Evolutionary conservation across 2,797 vertebrate genomes (phyloP).

Genomic region (Chelon auratus): DNA sequence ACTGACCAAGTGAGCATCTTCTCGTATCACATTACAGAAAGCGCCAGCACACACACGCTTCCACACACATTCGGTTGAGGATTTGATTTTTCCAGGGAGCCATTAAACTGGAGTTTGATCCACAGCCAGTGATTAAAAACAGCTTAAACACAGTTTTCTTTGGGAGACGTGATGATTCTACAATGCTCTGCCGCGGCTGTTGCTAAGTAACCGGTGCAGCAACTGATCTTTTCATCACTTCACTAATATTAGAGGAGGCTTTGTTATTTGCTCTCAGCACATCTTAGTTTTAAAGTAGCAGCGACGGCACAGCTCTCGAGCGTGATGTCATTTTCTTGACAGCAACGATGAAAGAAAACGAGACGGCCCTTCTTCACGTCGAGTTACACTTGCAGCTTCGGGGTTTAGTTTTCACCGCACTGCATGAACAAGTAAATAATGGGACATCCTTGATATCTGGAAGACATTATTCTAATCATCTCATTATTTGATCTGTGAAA

Average conservation of each 20-base stretch:
- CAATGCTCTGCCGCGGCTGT: slow-evolving; percentile 38
- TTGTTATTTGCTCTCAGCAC: slow-evolving; percentile 37
- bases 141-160: slow-evolving; percentile 46
- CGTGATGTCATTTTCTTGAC: not conserved
- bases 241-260: slow-evolving; percentile 39
- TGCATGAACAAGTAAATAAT: slow-evolving; percentile 10
- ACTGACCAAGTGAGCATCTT: slow-evolving; percentile 11
- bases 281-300: slow-evolving; percentile 29
- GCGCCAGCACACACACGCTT: slow-evolving; percentile 31
- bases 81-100: slow-evolving; percentile 39
- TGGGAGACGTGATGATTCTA: slow-evolving; percentile 30
- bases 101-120: slow-evolving; percentile 50
- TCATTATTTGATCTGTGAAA: slow-evolving; percentile 4
- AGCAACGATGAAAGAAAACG: slow-evolving; percentile 6
- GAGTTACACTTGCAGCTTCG: not conserved
- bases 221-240: slow-evolving; percentile 49
- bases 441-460: not conserved
- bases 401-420: slow-evolving; percentile 3
- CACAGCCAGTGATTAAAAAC: slow-evolving; percentile 58
- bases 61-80: slow-evolving; percentile 32
- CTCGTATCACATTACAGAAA: slow-evolving; percentile 23
- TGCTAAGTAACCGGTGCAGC: slow-evolving; percentile 62
- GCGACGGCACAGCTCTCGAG: not conserved
- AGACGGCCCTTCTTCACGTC: not conserved
- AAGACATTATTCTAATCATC: not conserved